phyloP scores from a whole-genome alignment of 2,113 vertebrate genomes.

The Microcebus jonahi region DNA sequence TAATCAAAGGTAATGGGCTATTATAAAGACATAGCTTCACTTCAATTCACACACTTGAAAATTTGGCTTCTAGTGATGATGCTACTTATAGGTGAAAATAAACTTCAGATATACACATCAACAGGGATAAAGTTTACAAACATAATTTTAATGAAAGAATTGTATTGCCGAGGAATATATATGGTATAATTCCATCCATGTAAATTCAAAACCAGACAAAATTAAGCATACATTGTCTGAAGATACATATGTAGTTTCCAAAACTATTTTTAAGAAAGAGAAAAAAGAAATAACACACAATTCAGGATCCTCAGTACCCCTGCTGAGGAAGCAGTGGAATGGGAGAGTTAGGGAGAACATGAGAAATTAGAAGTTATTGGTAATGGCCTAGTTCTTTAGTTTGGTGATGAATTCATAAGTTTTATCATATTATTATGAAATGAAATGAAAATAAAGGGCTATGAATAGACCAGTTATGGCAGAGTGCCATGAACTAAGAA shows the following conservation, averaged over 20 bases:
- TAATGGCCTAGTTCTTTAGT: background rate
- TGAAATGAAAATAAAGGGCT: background rate
- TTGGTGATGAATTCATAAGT: background rate
- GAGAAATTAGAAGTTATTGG: background rate
- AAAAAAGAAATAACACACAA: background rate
- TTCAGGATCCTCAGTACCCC: background rate
- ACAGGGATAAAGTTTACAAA: background rate
- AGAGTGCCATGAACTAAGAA: slow-evolving; percentile 1
- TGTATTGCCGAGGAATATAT: background rate
- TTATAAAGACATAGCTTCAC: no score
- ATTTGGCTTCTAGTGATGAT: background rate
- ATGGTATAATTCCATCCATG: background rate
- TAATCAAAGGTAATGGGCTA: background rate
- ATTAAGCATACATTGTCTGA: background rate
- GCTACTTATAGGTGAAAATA: slow-evolving; percentile 18
- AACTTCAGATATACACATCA: background rate
- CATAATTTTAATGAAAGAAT: slow-evolving; percentile 24
- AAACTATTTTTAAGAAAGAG: background rate
- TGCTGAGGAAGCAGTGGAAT: background rate
- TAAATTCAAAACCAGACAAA: slow-evolving; percentile 41
- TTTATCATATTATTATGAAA: background rate
- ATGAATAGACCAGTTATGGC: background rate
- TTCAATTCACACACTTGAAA: no score
- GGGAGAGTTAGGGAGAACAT: background rate
- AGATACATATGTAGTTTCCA: background rate